These are phyloP conservation scores for Habroteleia sp. DNA, from an alignment of 2,888 invertebrate genomes.

Conservation along the genomic window DNA sequence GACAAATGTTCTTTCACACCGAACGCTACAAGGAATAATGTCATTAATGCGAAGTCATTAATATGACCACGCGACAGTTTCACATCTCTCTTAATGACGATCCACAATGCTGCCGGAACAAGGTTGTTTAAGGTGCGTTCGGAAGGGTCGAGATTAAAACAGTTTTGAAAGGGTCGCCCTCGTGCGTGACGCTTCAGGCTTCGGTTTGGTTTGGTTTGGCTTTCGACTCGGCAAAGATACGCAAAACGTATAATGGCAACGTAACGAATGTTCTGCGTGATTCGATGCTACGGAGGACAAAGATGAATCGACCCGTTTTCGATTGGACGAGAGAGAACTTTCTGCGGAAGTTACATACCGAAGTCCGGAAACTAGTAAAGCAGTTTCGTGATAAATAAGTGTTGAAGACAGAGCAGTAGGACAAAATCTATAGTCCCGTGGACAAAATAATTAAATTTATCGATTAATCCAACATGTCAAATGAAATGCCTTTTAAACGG, in stretches of 20 bases:
- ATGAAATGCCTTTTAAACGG: constrained; percentile 48
- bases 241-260: constrained; percentile 46
- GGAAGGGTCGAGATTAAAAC: constrained; percentile 69
- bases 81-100: constrained; percentile 65
- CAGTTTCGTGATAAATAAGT: constrained; percentile 22
- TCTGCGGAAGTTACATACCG: constrained; percentile 58
- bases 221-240: constrained; percentile 54
- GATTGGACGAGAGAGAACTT: constrained; percentile 60
- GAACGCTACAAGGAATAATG: constrained; percentile 58
- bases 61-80: constrained; percentile 66
- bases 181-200: constrained; percentile 51
- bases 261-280: constrained; percentile 68
- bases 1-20: constrained; percentile 54
- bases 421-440: neutral
- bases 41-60: constrained; percentile 68
- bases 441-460: constrained; percentile 44
- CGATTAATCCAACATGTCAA: constrained; percentile 40
- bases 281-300: constrained; percentile 63
- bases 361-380: constrained; percentile 11
- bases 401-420: constrained; percentile 4
- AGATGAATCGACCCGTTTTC: constrained; percentile 70
- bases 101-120: constrained; percentile 60
- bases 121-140: constrained; percentile 65
- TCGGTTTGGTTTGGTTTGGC: constrained; percentile 39
- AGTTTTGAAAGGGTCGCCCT: constrained; percentile 65